These are phyloP conservation scores for Deilephila elpenor DNA, from an alignment of 2,888 invertebrate species.

Conservation along the genomic window DNA sequence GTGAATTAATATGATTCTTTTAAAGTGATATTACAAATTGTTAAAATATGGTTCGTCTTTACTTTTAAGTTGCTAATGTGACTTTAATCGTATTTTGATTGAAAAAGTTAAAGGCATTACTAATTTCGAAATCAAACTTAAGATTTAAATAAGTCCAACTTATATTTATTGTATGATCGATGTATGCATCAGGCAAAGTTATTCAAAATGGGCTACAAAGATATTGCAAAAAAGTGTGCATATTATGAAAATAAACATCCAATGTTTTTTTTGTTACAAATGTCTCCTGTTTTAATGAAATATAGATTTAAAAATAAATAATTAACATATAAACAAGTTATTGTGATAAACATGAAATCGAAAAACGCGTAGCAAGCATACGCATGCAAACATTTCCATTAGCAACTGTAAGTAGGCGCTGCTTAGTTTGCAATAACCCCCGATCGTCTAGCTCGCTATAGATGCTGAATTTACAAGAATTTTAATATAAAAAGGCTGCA, in stretches of 20 bases:
- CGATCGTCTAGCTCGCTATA: constrained; percentile 14
- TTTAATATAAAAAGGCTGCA: constrained; percentile 56
- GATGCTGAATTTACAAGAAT: constrained; percentile 51
- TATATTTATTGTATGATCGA: too few species aligned
- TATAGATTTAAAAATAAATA: not conserved
- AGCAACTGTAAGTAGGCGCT: constrained; percentile 13
- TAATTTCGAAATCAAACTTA: not conserved
- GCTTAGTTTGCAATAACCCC: constrained; percentile 16
- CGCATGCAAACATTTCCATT: not conserved
- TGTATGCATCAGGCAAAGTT: too few species aligned
- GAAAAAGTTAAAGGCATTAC: not conserved
- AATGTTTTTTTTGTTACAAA: not conserved
- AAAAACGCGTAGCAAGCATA: constrained; percentile 5
- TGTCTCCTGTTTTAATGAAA: not conserved
- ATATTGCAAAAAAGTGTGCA: not conserved
- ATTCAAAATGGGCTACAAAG: too few species aligned
- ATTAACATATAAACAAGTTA: not conserved
- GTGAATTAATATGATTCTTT: not conserved
- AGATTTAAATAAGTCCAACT: too few species aligned
- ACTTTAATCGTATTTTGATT: not conserved
- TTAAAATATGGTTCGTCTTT: not conserved
- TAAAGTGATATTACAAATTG: not conserved
- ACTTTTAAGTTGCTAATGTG: not conserved
- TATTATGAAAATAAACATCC: not conserved
- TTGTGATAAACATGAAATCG: not conserved